These are phyloP conservation scores for Coilia nasus DNA, from an alignment of 2,797 vertebrate species.

Conservation along the genomic window DNA sequence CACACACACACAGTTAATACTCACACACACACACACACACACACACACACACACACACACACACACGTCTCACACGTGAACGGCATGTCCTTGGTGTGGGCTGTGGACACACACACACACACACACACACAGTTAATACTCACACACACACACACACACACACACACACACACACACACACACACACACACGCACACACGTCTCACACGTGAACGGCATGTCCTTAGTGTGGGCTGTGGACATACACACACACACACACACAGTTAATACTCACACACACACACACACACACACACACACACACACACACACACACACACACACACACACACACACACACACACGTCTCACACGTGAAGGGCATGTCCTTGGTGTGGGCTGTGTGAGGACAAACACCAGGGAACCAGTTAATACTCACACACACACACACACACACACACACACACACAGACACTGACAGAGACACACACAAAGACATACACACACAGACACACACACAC, in stretches of 20 bases:
- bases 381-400: too few species aligned
- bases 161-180: not conserved
- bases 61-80: constrained; percentile 96
- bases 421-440: too few species aligned
- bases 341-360: constrained; percentile 58
- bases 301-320: not conserved
- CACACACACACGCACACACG: too few species aligned
- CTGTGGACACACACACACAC: constrained; percentile 63
- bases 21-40: constrained; percentile 18
- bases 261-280: constrained; percentile 21
- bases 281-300: not conserved
- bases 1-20: constrained; percentile 22
- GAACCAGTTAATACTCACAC: too few species aligned
- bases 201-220: constrained; percentile 98
- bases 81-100: constrained; percentile 99
- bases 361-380: constrained; percentile 99
- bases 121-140: constrained; percentile 22
- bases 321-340: too few species aligned
- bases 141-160: constrained; percentile 11
- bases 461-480: not conserved
- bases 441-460: too few species aligned
- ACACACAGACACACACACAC: not conserved
- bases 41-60: not conserved
- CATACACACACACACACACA: constrained; percentile 30
- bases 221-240: constrained; percentile 96